Evolutionary conservation across 2,113 vertebrate genomes (phyloP), one percentile per base, ranked within the genome.

Genomic region (Ictalurus furcatus): DNA sequence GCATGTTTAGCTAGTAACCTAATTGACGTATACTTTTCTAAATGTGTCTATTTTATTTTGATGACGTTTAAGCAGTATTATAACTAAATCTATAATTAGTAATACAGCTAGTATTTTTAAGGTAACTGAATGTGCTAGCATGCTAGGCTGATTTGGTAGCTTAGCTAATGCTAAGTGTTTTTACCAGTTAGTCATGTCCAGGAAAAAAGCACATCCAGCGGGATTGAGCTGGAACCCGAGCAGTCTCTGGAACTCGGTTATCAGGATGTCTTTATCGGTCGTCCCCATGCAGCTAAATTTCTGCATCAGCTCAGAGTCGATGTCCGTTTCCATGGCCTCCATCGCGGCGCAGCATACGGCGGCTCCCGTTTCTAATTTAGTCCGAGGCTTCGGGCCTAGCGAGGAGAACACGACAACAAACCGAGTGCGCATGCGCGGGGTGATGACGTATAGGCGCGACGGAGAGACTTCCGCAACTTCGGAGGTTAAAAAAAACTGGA

Each of bases 151-250:
- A 13, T 21, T 83, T 11, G 17, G 0, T 16, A 40, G 30, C 14
- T 61, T 37, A 37, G 82, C 82, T 37, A 40, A 84, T 37, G 82
- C 83, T 84, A 67, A 65, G 11, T 52, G 23, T 6, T 92, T 96
- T 96, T 95, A 98, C 97, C 97, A 98, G 96, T 98, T 98, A 92
- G 97, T 98, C 97, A 98, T 98, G 94, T 98, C 97, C 96, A 98
- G 96, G 96, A 98, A 98, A 95, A 98, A 98, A 90, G 97, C 97
- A 95, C 97, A 98, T 92, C 97, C 97, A 81, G 97, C 97, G 12
- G 97, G 97, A 93, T 97, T 98, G 71, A 98, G 96, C 94, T 98
- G 97, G 91, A 98, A 98, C 73, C 97, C 97, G n/a, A 98, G 96
- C 79, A 98, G 96, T 84, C 96, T 96, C 94, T 98, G 97, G 90